phyloP scores from a whole-genome alignment of 2,888 invertebrate genomes.

The Polymixis lichenea region DNA sequence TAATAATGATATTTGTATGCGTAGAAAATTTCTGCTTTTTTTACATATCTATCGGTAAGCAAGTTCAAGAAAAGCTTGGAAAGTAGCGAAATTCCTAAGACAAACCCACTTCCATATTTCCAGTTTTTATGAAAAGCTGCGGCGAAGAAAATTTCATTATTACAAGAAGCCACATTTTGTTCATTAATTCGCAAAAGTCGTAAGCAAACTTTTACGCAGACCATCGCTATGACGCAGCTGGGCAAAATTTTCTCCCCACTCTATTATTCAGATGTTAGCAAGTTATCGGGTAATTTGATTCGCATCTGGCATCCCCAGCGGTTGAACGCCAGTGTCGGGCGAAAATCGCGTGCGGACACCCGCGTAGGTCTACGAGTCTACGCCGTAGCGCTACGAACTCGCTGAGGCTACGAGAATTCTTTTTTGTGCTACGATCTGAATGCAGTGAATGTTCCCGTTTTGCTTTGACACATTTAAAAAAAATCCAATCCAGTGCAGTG shows the following conservation, averaged over 20 bases:
- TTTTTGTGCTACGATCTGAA: slow-evolving; percentile 58
- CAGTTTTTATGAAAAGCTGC: slow-evolving; percentile 10
- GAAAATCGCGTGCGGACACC: slow-evolving; percentile 70
- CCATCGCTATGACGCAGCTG: slow-evolving; percentile 64
- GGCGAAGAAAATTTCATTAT: slow-evolving; percentile 28
- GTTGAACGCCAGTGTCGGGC: slow-evolving; percentile 74
- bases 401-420: slow-evolving; percentile 66
- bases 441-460: slow-evolving; percentile 58
- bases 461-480: slow-evolving; percentile 54
- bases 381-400: slow-evolving; percentile 76
- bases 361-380: slow-evolving; percentile 77
- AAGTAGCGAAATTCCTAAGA: slow-evolving; percentile 16
- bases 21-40: not conserved
- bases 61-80: not conserved
- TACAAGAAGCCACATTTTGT: slow-evolving; percentile 56
- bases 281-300: slow-evolving; percentile 75
- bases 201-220: slow-evolving; percentile 56
- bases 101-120: slow-evolving; percentile 14
- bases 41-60: slow-evolving; percentile 9
- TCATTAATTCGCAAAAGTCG: slow-evolving; percentile 50
- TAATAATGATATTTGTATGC: slow-evolving; percentile 21
- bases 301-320: slow-evolving; percentile 76
- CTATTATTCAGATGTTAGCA: slow-evolving; percentile 71
- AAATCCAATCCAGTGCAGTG: slow-evolving; percentile 62
- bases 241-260: slow-evolving; percentile 63